A percentile compares a stretch with the other conserved stretches of the same genome.
Conservation (phyloP, 2,888 invertebrate species). For the Drosophila barbarae region DNA sequence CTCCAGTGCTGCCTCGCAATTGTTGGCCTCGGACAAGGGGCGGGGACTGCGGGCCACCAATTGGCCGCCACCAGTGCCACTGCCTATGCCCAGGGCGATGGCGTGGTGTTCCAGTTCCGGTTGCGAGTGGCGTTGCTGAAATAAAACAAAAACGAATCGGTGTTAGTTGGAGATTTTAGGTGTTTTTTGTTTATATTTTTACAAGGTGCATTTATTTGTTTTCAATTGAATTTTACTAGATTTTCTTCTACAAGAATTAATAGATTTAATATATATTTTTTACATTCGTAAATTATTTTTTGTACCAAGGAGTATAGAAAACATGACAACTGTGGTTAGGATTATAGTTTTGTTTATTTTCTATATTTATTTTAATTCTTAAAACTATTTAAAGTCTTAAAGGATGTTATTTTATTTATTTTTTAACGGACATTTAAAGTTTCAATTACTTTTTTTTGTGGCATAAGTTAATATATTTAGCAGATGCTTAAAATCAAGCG, state of each 20-base stretch:
- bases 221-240: not conserved
- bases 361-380: not conserved
- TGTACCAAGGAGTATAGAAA: not conserved
- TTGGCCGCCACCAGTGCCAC: constrained; percentile 22
- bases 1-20: constrained; percentile 73
- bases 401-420: not conserved
- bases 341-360: not conserved
- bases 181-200: not conserved
- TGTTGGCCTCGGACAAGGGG: constrained; percentile 79
- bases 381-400: not conserved
- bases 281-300: not conserved
- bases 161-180: not conserved
- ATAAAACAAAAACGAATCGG: not conserved
- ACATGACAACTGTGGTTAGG: not conserved
- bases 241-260: not conserved
- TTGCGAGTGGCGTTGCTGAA: constrained; percentile 83
- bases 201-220: too few species aligned
- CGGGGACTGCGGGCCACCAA: constrained; percentile 69
- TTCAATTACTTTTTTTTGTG: not conserved
- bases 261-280: not conserved
- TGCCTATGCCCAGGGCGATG: constrained; percentile 33
- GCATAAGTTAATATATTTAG: not conserved
- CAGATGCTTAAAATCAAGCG: too few species aligned
- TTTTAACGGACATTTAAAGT: not conserved
- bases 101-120: constrained; percentile 81